These are phyloP conservation scores for Linnaemya tessellans DNA, from an alignment of 2,888 invertebrate genomes.

Conservation along the genomic window DNA sequence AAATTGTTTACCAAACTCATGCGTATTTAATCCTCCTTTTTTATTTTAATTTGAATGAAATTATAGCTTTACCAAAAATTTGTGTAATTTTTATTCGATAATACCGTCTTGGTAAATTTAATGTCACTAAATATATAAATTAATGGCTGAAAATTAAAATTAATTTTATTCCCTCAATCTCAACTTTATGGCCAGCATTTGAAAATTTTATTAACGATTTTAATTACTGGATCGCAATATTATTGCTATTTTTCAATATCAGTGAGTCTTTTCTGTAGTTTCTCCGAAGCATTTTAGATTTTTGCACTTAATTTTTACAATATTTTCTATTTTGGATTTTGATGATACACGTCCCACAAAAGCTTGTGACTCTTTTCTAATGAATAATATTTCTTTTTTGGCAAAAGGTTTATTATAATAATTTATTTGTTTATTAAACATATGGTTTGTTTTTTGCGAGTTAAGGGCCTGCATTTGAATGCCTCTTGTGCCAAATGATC, in stretches of 20 bases:
- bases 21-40: neutral
- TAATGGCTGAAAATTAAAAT: neutral
- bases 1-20: neutral
- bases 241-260: neutral
- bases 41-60: neutral
- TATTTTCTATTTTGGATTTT: too few relatives aligned
- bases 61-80: neutral
- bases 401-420: too few relatives aligned
- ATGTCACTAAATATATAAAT: neutral
- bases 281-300: too few relatives aligned
- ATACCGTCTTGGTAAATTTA: neutral
- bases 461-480: too few relatives aligned
- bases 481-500: too few relatives aligned
- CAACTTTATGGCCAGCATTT: neutral
- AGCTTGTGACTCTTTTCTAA: too few relatives aligned
- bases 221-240: neutral
- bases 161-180: neutral
- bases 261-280: too few relatives aligned
- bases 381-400: too few relatives aligned
- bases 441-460: too few relatives aligned
- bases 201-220: neutral
- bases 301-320: too few relatives aligned
- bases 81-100: neutral
- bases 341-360: too few relatives aligned
- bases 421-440: too few relatives aligned